Conservation (phyloP, 2,888 invertebrate genomes). For the Malacosoma neustria region DNA sequence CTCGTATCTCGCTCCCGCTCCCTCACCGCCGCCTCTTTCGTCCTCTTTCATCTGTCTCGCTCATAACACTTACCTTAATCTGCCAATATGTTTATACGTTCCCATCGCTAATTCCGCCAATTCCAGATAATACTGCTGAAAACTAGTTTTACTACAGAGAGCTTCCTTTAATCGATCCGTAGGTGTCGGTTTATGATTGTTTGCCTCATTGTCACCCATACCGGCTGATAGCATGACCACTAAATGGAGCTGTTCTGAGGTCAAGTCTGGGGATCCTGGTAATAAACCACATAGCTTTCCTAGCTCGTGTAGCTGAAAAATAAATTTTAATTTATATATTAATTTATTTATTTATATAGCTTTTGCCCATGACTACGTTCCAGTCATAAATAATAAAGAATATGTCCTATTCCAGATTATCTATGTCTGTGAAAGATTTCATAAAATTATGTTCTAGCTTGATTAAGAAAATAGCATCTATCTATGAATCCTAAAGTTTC, state of each 20-base stretch:
- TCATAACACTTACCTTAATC: conserved; percentile 58
- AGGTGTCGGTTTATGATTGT: conserved; percentile 70
- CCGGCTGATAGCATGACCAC: conserved; percentile 94
- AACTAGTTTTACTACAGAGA: conserved; percentile 90
- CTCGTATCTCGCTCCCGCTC: too few relatives aligned
- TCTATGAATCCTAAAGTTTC: too few relatives aligned
- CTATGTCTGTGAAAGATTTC: too few relatives aligned
- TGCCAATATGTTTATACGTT: conserved; percentile 94
- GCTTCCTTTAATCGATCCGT: conserved; percentile 92
- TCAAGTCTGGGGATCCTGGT: conserved; percentile 84
- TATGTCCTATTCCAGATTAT: too few relatives aligned
- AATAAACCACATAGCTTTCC: conserved; percentile 93
- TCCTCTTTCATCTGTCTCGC: neutral
- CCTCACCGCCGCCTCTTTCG: too few relatives aligned
- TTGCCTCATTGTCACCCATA: conserved; percentile 84
- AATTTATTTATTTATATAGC: too few relatives aligned
- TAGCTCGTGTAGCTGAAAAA: conserved; percentile 81
- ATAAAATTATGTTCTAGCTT: too few relatives aligned
- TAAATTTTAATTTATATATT: too few relatives aligned
- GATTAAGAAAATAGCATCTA: too few relatives aligned
- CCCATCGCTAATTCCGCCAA: conserved; percentile 96
- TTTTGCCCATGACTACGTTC: too few relatives aligned
- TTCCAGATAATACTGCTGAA: conserved; percentile 93
- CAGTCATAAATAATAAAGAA: too few relatives aligned
- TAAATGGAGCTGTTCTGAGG: conserved; percentile 91